Evolutionary conservation across 1,140 invertebrate genomes (phyloP), one percentile per base, ranked within the genome.

Genomic region (Drosophila guanche): DNA sequence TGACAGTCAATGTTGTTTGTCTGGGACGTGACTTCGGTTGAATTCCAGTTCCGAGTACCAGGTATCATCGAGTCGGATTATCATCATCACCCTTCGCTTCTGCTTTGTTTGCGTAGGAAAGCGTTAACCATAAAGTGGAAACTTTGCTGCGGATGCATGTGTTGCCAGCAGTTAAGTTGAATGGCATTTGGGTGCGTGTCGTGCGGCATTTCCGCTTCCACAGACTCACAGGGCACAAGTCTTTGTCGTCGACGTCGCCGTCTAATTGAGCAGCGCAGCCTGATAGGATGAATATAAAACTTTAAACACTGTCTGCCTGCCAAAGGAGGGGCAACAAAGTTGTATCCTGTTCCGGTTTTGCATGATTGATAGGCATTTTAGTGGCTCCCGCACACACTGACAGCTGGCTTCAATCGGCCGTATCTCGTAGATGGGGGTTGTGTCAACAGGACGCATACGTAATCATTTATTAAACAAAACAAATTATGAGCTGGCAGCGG

Each of bases 311-410:
- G n/a, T 25, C 48, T 51, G 48, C n/a, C 23, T 8, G 16, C 10
- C 5, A 10, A n/a, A 33, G 14, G 40, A 33, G 29, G 46, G 41
- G 61, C 46, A 76, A 60, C 70, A 43, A 48, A 51, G 67, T 52
- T 59, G 52, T 57, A 45, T 12, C 45, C 16, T 22, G 42, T 65
- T 86, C 67, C 77, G 59, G 56, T 74, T 37, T 16, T 5, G 33
- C n/a, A 58, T 77, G 68, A 86, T 77, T 80, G 81, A 85, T 80
- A 60, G 73, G 16, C 50, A 50, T 57, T 76, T 69, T 58, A 48
- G 52, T 27, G 56, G 27, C 50, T 41, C 50, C 16, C 33, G 27
- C 23, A 14, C 27, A 27, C 14, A 4, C 10, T 25, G 48, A 47
- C 57, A 48, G 47, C 41, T 76, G 69, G 25, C 33, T 57, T 48